Percentiles rank a stretch among this genome's conserved stretches.
Evolutionary conservation across 2,888 invertebrate species (phyloP).

Genomic region (Isoperla grammatica): DNA sequence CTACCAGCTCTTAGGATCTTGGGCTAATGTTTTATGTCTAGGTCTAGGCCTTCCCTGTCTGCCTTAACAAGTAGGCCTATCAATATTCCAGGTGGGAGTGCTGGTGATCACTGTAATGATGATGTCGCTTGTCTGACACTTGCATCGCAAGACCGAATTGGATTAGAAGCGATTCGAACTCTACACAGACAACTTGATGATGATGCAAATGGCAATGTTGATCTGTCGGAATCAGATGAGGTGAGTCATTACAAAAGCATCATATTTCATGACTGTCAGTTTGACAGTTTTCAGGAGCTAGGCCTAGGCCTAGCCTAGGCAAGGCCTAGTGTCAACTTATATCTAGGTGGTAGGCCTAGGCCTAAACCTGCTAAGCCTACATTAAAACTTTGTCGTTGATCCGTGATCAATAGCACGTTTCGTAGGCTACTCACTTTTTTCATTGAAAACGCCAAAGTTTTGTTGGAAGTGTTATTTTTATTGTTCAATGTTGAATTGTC

Average conservation of each 20-base stretch:
- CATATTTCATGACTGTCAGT: not conserved
- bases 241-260: constrained; percentile 47
- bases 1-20: not conserved
- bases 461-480: no score
- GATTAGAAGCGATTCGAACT: constrained; percentile 87
- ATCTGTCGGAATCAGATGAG: constrained; percentile 95
- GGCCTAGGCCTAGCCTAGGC: no score
- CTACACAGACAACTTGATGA: constrained; percentile 95
- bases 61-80: no score
- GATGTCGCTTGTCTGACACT: constrained; percentile 68
- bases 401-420: no score
- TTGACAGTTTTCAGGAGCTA: no score
- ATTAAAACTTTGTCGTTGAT: no score
- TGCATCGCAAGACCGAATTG: constrained; percentile 71
- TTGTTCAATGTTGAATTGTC: no score
- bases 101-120: constrained; percentile 55
- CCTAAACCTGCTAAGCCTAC: no score
- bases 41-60: not conserved
- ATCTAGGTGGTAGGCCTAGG: no score
- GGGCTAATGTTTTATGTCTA: not conserved
- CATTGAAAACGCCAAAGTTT: no score
- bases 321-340: no score
- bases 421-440: no score
- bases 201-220: constrained; percentile 96
- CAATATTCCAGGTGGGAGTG: constrained; percentile 34